Conservation (phyloP, 1,140 invertebrate genomes). For the Tetraneura akinire region DNA sequence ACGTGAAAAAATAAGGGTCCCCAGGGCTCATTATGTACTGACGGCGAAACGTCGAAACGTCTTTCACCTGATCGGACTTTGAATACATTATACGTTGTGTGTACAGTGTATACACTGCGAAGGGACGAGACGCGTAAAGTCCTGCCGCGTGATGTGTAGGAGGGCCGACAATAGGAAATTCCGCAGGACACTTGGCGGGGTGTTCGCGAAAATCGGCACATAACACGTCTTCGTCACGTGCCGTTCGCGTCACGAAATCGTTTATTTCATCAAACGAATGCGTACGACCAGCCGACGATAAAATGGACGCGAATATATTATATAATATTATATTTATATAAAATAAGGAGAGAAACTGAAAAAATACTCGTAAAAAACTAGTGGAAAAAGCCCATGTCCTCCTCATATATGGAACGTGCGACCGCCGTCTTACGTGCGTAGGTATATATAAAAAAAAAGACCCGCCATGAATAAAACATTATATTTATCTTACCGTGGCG, state of each 20-base stretch:
- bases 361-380: not conserved
- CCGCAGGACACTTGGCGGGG: not conserved
- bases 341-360: too few relatives aligned
- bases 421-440: too few relatives aligned
- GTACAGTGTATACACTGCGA: too few relatives aligned
- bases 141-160: not conserved
- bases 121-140: too few relatives aligned
- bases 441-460: too few relatives aligned
- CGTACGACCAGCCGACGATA: not conserved
- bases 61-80: constrained; percentile 50
- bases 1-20: constrained; percentile 33
- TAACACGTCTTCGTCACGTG: constrained; percentile 32
- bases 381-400: constrained; percentile 2
- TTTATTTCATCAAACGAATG: constrained; percentile 22
- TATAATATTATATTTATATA: too few relatives aligned
- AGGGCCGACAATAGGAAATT: not conserved
- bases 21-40: constrained; percentile 37
- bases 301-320: not conserved
- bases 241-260: constrained; percentile 30
- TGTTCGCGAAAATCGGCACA: constrained; percentile 3
- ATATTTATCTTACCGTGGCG: too few relatives aligned
- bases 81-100: constrained; percentile 14
- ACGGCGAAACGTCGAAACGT: constrained; percentile 34
- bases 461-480: too few relatives aligned
- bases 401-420: too few relatives aligned